Evolutionary conservation across 2,888 invertebrate genomes (phyloP), one percentile per base, ranked within the genome.

Genomic region (Hirtodrosophila duncani): DNA sequence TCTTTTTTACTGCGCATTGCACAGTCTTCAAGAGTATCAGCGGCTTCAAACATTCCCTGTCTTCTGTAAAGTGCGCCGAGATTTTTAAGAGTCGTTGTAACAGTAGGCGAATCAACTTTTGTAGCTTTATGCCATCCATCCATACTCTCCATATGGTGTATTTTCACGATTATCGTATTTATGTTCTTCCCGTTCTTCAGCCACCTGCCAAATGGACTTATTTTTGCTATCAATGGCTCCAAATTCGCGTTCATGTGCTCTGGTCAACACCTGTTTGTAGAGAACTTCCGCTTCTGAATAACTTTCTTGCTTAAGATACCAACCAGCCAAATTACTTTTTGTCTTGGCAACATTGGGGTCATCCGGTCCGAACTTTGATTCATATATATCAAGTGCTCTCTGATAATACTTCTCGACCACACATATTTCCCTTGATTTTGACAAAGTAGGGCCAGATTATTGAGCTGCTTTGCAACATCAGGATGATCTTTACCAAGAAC

Each of bases 291-390:
- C 99, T 88, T 99, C 98, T 85, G 97, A 95, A 90, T 98, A 99
- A 88, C 99, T 99, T 69, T 98, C 98, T 88, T 93, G 93, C 88
- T 99, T 99, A 82, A 99, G 91, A 87, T 97, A 99, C 87, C 99
- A 99, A 7, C 99, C 99, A 26, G 99, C 98, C 86, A 99, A 90
- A 88, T 99, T 99, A 88, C 99, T 99, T 90, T 99, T 99, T 33
- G 99, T 99, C 89, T 99, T 99, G 77, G 98, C 98, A 5, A 99
- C 99, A 88, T 99, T 99, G 29, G 98, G 96, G 89, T 99, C 99
- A 86, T 98, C 97, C 0, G 96, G 95, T 0, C 99, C 99, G 26
- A 99, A 91, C 84, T 97, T 96, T 69, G 92, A 93, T 88, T 99
- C 98, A 88, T 99, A 99, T 75, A 99, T 99, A 88, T 98, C 97